Evolutionary conservation across 2,797 vertebrate genomes (phyloP).

Genomic region (Lycodopsis pacificus): DNA sequence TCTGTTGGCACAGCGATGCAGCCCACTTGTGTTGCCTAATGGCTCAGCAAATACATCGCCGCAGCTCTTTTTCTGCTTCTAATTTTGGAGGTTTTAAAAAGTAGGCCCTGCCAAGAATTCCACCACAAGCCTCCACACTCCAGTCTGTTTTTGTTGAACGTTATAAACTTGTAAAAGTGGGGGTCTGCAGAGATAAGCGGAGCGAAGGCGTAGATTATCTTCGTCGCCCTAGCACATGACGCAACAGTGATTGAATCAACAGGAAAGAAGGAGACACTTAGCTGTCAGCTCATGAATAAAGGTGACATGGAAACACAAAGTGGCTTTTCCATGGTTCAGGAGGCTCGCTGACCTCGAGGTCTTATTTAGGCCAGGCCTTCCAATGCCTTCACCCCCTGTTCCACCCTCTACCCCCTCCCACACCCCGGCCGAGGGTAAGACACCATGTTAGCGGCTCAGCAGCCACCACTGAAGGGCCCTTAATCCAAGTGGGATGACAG

Average conservation of each 20-base stretch:
- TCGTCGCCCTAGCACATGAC: constrained; percentile 50
- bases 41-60: constrained; percentile 85
- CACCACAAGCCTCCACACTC: constrained; percentile 34
- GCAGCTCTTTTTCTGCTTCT: constrained; percentile 67
- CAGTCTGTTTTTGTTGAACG: constrained; percentile 35
- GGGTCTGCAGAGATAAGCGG: constrained; percentile 41
- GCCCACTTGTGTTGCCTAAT: constrained; percentile 83
- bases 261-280: constrained; percentile 74
- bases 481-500: constrained; percentile 84
- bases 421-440: constrained; percentile 59
- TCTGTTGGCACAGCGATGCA: constrained; percentile 78
- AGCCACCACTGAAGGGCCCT: constrained; percentile 79
- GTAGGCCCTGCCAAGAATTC: constrained; percentile 52
- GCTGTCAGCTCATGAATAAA: constrained; percentile 79
- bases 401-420: constrained; percentile 64
- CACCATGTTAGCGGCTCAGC: constrained; percentile 74
- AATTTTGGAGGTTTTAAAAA: constrained; percentile 56
- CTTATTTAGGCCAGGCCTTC: constrained; percentile 76
- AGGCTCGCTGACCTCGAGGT: constrained; percentile 75
- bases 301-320: constrained; percentile 78
- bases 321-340: constrained; percentile 79
- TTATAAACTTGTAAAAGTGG: constrained; percentile 38
- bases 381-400: constrained; percentile 65
- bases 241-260: constrained; percentile 75
- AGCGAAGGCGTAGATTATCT: constrained; percentile 54